phyloP scores from a whole-genome alignment of 1,140 invertebrate species.

The Cherax quadricarinatus region DNA sequence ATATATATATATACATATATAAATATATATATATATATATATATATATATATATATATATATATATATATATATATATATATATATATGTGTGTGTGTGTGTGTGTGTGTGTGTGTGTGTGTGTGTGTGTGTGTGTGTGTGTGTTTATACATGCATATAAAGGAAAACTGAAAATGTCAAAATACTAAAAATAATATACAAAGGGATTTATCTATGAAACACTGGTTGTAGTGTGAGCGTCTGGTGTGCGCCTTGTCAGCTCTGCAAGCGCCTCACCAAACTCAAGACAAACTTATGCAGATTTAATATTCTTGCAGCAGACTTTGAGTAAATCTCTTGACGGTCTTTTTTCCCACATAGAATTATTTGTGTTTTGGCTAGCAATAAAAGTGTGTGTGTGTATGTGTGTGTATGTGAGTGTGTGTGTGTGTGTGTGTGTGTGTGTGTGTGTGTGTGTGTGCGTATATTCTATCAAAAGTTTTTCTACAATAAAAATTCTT shows the following conservation, averaged over 20 bases:
- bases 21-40: slow-evolving; percentile 35
- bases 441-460: no score
- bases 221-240: background rate
- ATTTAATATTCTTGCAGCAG: background rate
- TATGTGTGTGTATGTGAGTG: background rate
- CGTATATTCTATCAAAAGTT: background rate
- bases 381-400: no score
- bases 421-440: background rate
- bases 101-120: slow-evolving; percentile 1
- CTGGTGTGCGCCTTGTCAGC: background rate
- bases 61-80: slow-evolving; percentile 33
- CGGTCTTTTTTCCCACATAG: background rate
- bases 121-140: slow-evolving; percentile 1
- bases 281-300: background rate
- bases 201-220: background rate
- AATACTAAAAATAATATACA: slow-evolving; percentile 5
- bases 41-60: slow-evolving; percentile 36
- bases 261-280: background rate
- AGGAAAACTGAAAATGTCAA: background rate
- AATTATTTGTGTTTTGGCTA: background rate
- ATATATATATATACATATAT: no score
- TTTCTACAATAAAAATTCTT: background rate
- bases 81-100: slow-evolving; percentile 20
- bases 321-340: background rate
- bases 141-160: background rate